phyloP scores from a whole-genome alignment of 2,113 vertebrate genomes.

The Bungarus multicinctus region DNA sequence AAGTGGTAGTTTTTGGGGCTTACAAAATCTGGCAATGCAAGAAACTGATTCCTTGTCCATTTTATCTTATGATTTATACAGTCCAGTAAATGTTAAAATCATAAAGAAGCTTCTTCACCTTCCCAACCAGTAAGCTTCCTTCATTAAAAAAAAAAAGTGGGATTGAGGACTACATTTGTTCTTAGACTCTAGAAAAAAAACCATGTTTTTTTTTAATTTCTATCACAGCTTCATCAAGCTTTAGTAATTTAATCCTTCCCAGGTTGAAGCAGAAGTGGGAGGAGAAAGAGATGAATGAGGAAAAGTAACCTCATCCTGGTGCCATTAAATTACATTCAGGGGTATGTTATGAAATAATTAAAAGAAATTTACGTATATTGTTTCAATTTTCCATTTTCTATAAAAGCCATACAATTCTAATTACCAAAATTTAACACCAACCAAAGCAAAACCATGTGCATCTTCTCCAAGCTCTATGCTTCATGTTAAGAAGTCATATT shows the following conservation, averaged over 20 bases:
- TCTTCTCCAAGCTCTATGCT: not conserved
- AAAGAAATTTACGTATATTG: slow-evolving; percentile 53
- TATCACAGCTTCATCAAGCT: not conserved
- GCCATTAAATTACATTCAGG: slow-evolving; percentile 25
- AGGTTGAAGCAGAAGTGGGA: not conserved
- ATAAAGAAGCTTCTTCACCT: not conserved
- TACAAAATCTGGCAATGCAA: not conserved
- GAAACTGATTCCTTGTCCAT: not conserved
- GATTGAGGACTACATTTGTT: not conserved
- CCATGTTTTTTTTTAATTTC: not conserved
- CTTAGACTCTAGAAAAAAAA: too few species aligned
- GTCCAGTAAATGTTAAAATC: not conserved
- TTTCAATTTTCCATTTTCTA: slow-evolving; percentile 3
- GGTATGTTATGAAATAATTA: slow-evolving; percentile 54
- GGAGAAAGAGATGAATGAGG: not conserved
- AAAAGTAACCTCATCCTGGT: slow-evolving; percentile 4
- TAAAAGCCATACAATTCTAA: not conserved
- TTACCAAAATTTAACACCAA: not conserved
- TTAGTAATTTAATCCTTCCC: not conserved
- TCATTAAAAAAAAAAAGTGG: not conserved
- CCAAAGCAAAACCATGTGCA: not conserved
- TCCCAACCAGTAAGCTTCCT: not conserved
- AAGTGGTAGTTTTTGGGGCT: not conserved
- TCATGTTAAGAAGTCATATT: not conserved
- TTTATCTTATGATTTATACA: not conserved